phyloP scores from a whole-genome alignment of 1,140 invertebrate species.

The Diachasma alloeum region DNA sequence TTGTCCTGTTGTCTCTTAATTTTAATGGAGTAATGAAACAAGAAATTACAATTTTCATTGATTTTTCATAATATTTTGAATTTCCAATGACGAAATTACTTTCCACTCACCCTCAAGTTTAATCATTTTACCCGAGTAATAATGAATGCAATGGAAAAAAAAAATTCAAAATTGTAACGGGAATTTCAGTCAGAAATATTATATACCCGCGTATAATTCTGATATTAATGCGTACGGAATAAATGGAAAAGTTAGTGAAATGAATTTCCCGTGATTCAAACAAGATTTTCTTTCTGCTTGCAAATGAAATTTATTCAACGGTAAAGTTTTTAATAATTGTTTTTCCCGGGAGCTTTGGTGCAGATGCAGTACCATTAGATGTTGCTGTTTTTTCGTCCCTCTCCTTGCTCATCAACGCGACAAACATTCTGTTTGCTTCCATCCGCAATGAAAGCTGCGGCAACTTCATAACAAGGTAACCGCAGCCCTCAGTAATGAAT shows the following conservation, averaged over 20 bases:
- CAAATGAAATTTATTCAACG: not conserved
- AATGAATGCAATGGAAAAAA: no score
- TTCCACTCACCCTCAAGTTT: no score
- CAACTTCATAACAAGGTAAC: slow-evolving; percentile 8
- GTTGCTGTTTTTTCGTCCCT: not conserved
- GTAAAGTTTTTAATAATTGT: slow-evolving; percentile 7
- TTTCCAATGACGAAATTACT: no score
- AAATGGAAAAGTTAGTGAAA: not conserved
- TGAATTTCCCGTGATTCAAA: not conserved
- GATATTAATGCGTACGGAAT: not conserved
- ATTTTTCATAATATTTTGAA: no score
- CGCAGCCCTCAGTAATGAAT: not conserved
- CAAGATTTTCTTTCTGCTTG: not conserved
- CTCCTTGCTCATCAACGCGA: not conserved
- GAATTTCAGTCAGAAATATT: not conserved
- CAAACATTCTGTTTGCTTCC: slow-evolving; percentile 4
- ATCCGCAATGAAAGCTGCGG: not conserved
- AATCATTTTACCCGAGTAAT: no score
- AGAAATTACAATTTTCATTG: no score
- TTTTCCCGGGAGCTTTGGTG: not conserved
- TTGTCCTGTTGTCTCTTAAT: no score
- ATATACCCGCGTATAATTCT: not conserved
- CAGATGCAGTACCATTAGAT: not conserved
- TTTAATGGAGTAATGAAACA: no score
- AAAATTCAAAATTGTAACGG: no score